phyloP scores from a whole-genome alignment of 2,113 vertebrate species.

The Drymodes brunneopygia region DNA sequence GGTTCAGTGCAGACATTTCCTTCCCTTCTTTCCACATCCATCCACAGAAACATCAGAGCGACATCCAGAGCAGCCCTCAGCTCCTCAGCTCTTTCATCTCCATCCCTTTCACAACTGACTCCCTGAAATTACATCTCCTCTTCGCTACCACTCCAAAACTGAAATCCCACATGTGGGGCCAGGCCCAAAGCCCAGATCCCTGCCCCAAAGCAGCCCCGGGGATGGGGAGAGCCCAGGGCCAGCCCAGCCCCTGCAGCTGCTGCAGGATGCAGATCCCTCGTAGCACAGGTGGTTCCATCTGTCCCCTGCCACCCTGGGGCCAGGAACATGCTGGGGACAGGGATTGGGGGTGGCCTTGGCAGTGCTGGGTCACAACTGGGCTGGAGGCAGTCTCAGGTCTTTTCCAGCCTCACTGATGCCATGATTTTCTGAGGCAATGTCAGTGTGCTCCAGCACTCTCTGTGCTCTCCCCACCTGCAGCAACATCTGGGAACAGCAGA shows the following conservation, averaged over 20 bases:
- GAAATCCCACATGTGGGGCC: accelerated
- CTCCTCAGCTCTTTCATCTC: neutral
- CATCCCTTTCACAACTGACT: neutral
- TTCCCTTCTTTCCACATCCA: neutral
- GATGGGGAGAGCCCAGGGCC: accelerated
- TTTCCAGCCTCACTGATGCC: neutral
- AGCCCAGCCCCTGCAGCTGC: neutral
- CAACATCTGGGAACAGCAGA: neutral
- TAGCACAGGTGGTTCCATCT: neutral
- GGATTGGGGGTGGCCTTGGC: neutral
- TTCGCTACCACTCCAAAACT: neutral
- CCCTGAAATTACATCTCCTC: neutral
- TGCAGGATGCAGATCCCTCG: accelerated
- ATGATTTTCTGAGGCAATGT: neutral
- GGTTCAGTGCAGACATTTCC: neutral
- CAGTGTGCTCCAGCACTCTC: neutral
- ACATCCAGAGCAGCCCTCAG: neutral
- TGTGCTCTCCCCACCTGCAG: neutral
- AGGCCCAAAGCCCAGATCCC: neutral
- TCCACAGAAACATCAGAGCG: neutral
- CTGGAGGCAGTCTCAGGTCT: neutral
- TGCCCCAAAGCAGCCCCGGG: neutral
- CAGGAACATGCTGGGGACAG: accelerated
- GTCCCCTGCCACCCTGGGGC: accelerated
- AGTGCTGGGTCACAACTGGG: neutral